Evolutionary conservation across 2,888 invertebrate species (phyloP), one percentile per base, ranked within the genome.

Genomic region (Cerceris ruficornis): DNA sequence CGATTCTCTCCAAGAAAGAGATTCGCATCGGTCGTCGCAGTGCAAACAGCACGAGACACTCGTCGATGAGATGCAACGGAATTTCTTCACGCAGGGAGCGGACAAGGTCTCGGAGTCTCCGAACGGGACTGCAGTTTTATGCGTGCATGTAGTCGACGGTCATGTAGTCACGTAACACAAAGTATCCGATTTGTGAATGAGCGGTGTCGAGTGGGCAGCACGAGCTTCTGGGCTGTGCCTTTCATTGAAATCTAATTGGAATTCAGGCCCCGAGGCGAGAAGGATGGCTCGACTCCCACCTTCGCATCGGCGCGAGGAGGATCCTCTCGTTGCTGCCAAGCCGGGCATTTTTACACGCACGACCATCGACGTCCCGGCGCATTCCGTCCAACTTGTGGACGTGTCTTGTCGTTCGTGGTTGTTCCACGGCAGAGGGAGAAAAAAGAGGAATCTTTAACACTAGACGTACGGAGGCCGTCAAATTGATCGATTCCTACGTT

Each of bases 191-290:
- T 89, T 88, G 87, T 88, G 88, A 89, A 89, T 89, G 88, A 87
- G 86, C 84, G 77, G 79, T 74, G 81, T 64, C 79, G 82, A 69
- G 83, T 82, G 80, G 84, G 79, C 85, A 82, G 80, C 83, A 80
- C 82, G 88, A 76, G 87, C 81, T 83, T 75, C 80, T 82, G 83
- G 72, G 80, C 82, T 83, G 77, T 84, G 84, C 86, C 88, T 90
- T 88, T 87, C 89, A 88, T 90, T 89, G 87, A 88, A 90, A 89
- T 81, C 88, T 88, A 83, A 89, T 90, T 89, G 86, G 81, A 86
- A 89, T 90, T 86, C 89, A 87, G 73, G 73, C 73, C 83, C 82
- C 77, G 81, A 82, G 77, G 78, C 82, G 76, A 85, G 74, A 73
- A 82, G 85, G 85, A 87, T 87, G 83, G 77, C 74, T 83, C 82